Base-by-base conservation (phyloP, 2,888 invertebrate species). In the Cheilosia impressa region DNA sequence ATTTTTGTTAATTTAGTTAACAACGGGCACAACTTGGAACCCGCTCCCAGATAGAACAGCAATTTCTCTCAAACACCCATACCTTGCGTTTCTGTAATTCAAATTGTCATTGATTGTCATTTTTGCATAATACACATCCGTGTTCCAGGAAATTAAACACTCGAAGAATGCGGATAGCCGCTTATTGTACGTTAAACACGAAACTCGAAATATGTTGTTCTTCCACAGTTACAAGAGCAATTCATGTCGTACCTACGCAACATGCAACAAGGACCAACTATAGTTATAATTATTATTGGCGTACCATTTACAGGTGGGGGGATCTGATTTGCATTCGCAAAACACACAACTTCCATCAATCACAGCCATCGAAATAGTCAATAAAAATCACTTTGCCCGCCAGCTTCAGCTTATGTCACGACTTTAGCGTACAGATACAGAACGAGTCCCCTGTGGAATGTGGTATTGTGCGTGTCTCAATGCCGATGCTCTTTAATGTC, bases 361-460 rank as follows among this genome's bases (percentile, higher is more conserved):
- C 62, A 45, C 43, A 24, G 15, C 2, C 4, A 22, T 22, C 24
- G 15, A 15, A 31, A 31, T 2, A 31, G 9, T 65, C 50, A 38
- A 76, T 65, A 58, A 76, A 75, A 66, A 66, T 50, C 41, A 58
- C 66, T 52, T 60, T 15, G n/a, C 27, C 22, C 58, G 47, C 27
- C 22, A 22, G 47, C 52, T 60, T 41, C 52, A 58, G 24, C 43
- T 43, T 0, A 60, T 60, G 76, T 60, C 76, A 66, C 66, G 58
- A 58, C 24, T 47, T 31, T 9, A 31, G 9, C 9, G 31, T 2
- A 0, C 31, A 9, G 7, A n/a, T n/a, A n/a, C n/a, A 19, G 19
- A 27, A 66, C 47, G 22, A 31, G 50, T 19, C 19, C 45, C 41
- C 57, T 6, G 9, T 43, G 50, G 47, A 52, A 53, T 55, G 55